Conservation (phyloP, 2,797 vertebrate species). For the Oceanodroma leucorhoa region DNA sequence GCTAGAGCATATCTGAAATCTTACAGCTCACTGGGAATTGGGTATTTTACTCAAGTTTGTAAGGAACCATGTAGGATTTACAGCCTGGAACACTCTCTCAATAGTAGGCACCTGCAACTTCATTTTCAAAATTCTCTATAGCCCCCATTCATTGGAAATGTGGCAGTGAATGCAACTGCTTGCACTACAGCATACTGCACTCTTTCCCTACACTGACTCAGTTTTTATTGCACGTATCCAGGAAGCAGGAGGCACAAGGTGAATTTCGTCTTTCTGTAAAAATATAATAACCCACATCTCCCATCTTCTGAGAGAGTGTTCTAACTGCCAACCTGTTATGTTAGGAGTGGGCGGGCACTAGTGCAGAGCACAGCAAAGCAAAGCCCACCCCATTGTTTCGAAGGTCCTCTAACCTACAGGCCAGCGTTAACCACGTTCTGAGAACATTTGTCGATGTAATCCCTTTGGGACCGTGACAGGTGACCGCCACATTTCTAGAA, state of each 20-base stretch:
- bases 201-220: background rate
- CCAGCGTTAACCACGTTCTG: background rate
- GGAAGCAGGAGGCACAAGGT: background rate
- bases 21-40: background rate
- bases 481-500: background rate
- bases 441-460: background rate
- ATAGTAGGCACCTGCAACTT: background rate
- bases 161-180: background rate
- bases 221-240: background rate
- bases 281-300: background rate
- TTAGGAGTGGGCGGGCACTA: background rate
- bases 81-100: background rate
- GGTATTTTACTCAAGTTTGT: background rate
- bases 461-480: background rate
- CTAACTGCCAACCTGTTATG: background rate
- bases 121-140: background rate
- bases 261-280: background rate
- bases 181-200: background rate
- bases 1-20: background rate
- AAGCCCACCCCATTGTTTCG: background rate
- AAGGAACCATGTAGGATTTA: background rate
- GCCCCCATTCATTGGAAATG: background rate
- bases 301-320: background rate
- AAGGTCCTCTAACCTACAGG: background rate
- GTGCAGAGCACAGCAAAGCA: background rate